Percentiles rank a stretch among this genome's conserved stretches.
Evolutionary conservation across 2,797 vertebrate species (phyloP).

Genomic region (Pseudochirops cupreus): DNA sequence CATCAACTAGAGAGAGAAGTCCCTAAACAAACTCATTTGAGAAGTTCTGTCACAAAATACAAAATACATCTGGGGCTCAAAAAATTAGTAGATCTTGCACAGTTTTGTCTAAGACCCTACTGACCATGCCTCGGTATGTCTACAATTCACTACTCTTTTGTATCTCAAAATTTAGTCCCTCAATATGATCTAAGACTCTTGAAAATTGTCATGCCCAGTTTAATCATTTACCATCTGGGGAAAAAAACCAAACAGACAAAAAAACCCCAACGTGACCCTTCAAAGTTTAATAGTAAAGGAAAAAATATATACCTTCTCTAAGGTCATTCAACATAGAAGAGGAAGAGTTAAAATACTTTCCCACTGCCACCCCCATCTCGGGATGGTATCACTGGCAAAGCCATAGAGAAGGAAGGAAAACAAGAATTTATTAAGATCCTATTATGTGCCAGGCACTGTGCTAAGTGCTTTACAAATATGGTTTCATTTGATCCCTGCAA

Average conservation of each 20-base stretch:
- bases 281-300: constrained; percentile 46
- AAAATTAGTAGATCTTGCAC: constrained; percentile 57
- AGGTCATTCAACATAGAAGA: constrained; percentile 50
- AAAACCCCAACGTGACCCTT: not conserved
- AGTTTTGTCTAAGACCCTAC: constrained; percentile 51
- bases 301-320: constrained; percentile 45
- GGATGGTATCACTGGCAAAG: constrained; percentile 43
- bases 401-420: constrained; percentile 4
- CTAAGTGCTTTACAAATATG: not conserved
- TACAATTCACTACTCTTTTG: constrained; percentile 65
- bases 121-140: constrained; percentile 58
- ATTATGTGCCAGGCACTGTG: not conserved
- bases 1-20: constrained; percentile 51
- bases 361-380: constrained; percentile 28
- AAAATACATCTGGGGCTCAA: constrained; percentile 66
- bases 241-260: not conserved
- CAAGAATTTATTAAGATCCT: not conserved
- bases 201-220: constrained; percentile 68
- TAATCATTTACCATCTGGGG: constrained; percentile 46
- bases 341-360: constrained; percentile 32
- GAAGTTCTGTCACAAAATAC: constrained; percentile 47
- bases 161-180: constrained; percentile 67
- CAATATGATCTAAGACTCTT: constrained; percentile 55
- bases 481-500: not conserved
- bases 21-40: constrained; percentile 66